Evolutionary conservation across 2,888 invertebrate species (phyloP).

Genomic region (Drosophila austrosaltans): DNA sequence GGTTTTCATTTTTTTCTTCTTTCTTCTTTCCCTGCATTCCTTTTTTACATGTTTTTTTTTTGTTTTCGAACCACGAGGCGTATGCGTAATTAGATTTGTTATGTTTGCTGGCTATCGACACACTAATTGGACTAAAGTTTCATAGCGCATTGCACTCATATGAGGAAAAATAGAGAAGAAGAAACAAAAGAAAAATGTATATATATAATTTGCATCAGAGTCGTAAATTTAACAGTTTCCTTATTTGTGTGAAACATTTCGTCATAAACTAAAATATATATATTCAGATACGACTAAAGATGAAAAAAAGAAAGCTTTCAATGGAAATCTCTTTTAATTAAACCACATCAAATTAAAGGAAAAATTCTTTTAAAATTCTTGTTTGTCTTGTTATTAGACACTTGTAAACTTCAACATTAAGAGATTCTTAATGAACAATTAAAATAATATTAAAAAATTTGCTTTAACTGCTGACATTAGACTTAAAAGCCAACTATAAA

Average conservation of each 20-base stretch:
- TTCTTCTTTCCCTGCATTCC: slow-evolving; percentile 14
- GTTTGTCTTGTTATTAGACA: neutral
- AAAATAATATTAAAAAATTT: neutral
- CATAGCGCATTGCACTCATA: slow-evolving; percentile 21
- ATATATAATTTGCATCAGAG: neutral
- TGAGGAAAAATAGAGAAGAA: neutral
- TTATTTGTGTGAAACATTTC: too few species aligned
- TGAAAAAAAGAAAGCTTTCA: too few species aligned
- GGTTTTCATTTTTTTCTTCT: slow-evolving; percentile 21
- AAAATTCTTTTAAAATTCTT: neutral
- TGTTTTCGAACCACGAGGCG: slow-evolving; percentile 47
- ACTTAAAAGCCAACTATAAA: neutral
- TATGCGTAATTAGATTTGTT: slow-evolving; percentile 73
- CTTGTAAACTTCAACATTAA: neutral
- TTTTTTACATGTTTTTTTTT: neutral
- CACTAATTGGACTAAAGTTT: slow-evolving; percentile 62
- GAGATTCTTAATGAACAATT: neutral
- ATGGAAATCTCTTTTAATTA: too few species aligned
- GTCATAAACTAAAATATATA: too few species aligned
- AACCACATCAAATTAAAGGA: too few species aligned
- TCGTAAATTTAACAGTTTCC: neutral
- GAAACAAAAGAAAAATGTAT: neutral
- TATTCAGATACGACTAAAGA: too few species aligned
- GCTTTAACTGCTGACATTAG: neutral
- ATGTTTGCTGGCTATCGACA: slow-evolving; percentile 26